Base-by-base conservation (phyloP, 2,113 vertebrate genomes). In the Oncorhynchus masou region DNA sequence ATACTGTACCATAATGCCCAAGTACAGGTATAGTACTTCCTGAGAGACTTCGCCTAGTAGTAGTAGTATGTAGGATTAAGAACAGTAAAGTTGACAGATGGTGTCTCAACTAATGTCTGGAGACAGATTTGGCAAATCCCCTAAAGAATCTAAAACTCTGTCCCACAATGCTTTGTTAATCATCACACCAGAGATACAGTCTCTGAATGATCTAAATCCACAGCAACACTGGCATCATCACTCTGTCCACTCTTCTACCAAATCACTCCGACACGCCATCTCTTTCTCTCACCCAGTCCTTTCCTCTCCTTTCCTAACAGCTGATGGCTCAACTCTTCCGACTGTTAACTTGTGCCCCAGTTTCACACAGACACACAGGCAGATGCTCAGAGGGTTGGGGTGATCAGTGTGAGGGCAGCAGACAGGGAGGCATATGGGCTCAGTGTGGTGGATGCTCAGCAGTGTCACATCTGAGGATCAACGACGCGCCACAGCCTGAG, bases 331-430 rank as follows among this genome's bases (percentile, higher is more conserved):
- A 45, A 45, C 39, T 45, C 39, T 9, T 45, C 39, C 39, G 39
- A 51, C 59, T n/a, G 69, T 20, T 70, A 65, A 68, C 25, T 51
- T 71, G 24, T 49, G 15, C 19, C 65, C 49, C 6, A 64, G 54
- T 73, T 49, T 54, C 70, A 60, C 71, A 74, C 71, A 74, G 31
- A 73, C 71, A 48, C 22, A 19, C 71, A 71, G 68, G 57, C 73
- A 68, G 39, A 45, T 77, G 39, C 2, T 45, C 39, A 45, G 39
- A 45, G 39, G 6, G 59, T 69, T 71, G 57, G 29, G 29, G 27
- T 74, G 65, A 83, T 20, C 39, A 45, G 39, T 70, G 57, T 31
- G 51, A 74, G 59, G 66, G 27, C 65, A 77, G 62, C 74, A 81
- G 49, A 78, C 66, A 70, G 68, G 3, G 2, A 51, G 57, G 12